Evolutionary conservation across 2,113 vertebrate species (phyloP), one percentile per base, ranked within the genome.

Genomic region (Ancistrus triradiatus): DNA sequence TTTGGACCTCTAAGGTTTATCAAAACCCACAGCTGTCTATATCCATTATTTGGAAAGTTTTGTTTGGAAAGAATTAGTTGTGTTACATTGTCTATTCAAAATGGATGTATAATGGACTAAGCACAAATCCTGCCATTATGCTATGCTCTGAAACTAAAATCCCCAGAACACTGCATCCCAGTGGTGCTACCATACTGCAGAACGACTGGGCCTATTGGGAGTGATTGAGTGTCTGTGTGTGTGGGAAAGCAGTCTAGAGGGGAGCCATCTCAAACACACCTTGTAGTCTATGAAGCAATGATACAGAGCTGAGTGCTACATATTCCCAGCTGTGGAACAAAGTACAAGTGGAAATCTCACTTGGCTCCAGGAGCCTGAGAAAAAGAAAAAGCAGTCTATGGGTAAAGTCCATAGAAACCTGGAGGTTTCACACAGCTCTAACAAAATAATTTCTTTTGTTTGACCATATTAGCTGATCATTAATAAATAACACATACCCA

Each of bases 311-410:
- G 58, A 19, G 52, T 44, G 66, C 56, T 40, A 55, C 61, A 37
- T 58, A 50, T 66, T 67, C 70, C 73, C 65, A 69, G 69, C 77
- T 66, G 64, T 11, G 65, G 77, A 77, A 15, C 77, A 74, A 78
- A 70, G 70, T 63, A 48, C 53, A 24, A 61, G 57, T 57, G 69
- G 74, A 50, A 71, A 74, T n/a, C 75, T 84, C 83, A 81, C 84
- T 51, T 68, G 59, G 80, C 77, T 75, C 70, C 72, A 68, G 49
- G 60, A 79, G 78, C 76, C 76, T 77, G 69, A 52, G 68, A 38
- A 25, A 69, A 74, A 77, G 58, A 64, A 37, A 64, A 59, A 31
- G 52, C 1, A 19, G 37, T 43, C 56, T 48, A 7, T 37, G 44
- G 24, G 31, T 40, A 24, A 56, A 28, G 57, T 69, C 74, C 61